Evolutionary conservation across 2,797 vertebrate genomes (phyloP), one percentile per base, ranked within the genome.

Genomic region (Nyctibius grandis): DNA sequence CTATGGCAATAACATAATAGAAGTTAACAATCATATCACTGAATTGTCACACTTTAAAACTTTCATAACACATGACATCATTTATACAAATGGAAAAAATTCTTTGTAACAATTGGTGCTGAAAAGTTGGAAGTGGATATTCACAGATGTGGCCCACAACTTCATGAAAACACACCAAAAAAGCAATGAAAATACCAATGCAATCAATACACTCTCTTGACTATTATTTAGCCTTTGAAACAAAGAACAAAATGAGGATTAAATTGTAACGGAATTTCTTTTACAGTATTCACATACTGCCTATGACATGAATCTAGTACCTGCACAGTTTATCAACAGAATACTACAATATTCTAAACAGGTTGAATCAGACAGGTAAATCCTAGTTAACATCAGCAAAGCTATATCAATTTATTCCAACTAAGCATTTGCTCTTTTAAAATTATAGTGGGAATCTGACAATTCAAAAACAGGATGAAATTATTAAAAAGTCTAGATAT

Each of bases 41-140:
- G 85, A 78, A 79, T 78, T 98, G 84, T 94, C 92, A 93, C 73
- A 89, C 76, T 93, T 76, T 31, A 88, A 98, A 98, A 96, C 96
- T 98, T 97, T 96, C 96, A 95, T 97, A 97, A 98, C 91, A 93
- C 93, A 93, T 95, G 97, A 97, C 95, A 97, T 97, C 97, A 98
- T 95, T 96, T 91, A 93, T 95, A 93, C 93, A 96, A 94, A 96
- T 91, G 91, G 96, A 97, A 98, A 97, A 98, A 97, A 96, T 96
- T 91, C 79, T 87, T 98, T 98, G 94, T 92, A 98, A 98, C 97
- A 97, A 97, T 85, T 98, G 98, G 96, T 95, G 96, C 94, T 95
- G 96, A 98, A 97, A 97, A 98, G 93, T 93, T 94, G 96, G 96
- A 97, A 97, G 97, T 42, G 81, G 89, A 98, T 96, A 92, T 94